Evolutionary conservation across 2,888 invertebrate genomes (phyloP).

Genomic region (Apamea epomidion): DNA sequence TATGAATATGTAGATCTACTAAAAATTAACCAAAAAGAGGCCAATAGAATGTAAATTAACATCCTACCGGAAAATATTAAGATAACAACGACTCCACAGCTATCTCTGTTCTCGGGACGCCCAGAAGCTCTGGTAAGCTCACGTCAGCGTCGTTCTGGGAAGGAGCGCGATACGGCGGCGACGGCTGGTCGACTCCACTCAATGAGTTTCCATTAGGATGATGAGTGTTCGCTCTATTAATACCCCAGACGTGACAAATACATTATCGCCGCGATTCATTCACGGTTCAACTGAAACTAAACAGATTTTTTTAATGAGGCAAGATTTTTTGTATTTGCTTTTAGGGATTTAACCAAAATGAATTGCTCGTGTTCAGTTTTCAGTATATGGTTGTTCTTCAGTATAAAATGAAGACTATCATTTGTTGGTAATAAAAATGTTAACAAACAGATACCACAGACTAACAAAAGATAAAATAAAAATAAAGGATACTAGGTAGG

Average conservation of each 20-base stretch:
- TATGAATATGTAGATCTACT: background rate
- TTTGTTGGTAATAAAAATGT: background rate
- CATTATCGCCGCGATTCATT: constrained; percentile 73
- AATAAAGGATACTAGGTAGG: background rate
- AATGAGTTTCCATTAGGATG: constrained; percentile 75
- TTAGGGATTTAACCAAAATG: background rate
- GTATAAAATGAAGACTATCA: background rate
- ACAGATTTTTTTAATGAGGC: constrained; percentile 51
- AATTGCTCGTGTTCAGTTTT: background rate
- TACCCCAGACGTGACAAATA: constrained; percentile 77
- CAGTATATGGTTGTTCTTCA: background rate
- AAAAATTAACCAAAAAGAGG: background rate
- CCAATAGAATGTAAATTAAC: background rate
- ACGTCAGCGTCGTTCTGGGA: constrained; percentile 74
- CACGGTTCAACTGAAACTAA: constrained; percentile 67
- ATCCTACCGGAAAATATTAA: background rate
- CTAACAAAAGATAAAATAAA: background rate
- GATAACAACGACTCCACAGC: constrained; percentile 24
- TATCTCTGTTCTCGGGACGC: constrained; percentile 47
- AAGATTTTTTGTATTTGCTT: background rate
- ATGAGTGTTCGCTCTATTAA: constrained; percentile 75
- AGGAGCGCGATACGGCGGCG: constrained; percentile 67
- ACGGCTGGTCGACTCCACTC: constrained; percentile 66
- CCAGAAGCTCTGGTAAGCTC: constrained; percentile 63
- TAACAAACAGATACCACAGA: background rate